A percentile compares a stretch with the other conserved stretches of the same genome.
phyloP scores from a whole-genome alignment of 1,140 invertebrate species.

The Stenopsyche tienmushanensis region DNA sequence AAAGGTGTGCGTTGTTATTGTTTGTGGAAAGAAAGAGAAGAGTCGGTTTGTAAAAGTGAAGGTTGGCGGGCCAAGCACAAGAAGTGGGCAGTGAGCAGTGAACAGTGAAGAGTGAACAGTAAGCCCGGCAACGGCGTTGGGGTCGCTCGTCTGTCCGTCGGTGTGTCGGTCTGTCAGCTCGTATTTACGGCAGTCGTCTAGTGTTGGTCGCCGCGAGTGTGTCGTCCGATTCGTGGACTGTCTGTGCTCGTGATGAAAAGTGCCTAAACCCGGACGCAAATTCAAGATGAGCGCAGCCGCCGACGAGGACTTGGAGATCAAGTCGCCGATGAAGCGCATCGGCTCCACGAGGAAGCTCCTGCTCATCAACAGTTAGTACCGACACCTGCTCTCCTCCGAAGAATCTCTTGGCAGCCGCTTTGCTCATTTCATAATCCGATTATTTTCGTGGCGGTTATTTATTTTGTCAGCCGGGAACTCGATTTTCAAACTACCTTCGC shows the following conservation, averaged over 20 bases:
- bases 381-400: neutral
- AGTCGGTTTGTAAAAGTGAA: neutral
- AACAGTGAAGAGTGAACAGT: neutral
- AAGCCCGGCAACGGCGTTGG: neutral
- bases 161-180: no score
- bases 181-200: no score
- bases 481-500: no score
- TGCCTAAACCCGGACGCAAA: conserved; percentile 11
- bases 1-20: no score
- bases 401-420: no score
- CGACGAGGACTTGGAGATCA: conserved; percentile 69
- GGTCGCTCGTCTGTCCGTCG: no score
- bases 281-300: conserved; percentile 44
- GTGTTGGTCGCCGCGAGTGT: neutral
- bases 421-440: no score
- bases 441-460: neutral
- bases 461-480: neutral
- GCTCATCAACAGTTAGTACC: conserved; percentile 73
- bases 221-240: neutral
- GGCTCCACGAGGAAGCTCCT: conserved; percentile 77
- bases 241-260: neutral
- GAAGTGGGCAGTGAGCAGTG: no score
- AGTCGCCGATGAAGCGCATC: conserved; percentile 74
- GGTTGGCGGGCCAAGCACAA: neutral
- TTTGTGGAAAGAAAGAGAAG: no score